A percentile compares a stretch with the other conserved stretches of the same genome.
Conservation (phyloP, 2,797 vertebrate species). For the Parotocinclus haroldoi region DNA sequence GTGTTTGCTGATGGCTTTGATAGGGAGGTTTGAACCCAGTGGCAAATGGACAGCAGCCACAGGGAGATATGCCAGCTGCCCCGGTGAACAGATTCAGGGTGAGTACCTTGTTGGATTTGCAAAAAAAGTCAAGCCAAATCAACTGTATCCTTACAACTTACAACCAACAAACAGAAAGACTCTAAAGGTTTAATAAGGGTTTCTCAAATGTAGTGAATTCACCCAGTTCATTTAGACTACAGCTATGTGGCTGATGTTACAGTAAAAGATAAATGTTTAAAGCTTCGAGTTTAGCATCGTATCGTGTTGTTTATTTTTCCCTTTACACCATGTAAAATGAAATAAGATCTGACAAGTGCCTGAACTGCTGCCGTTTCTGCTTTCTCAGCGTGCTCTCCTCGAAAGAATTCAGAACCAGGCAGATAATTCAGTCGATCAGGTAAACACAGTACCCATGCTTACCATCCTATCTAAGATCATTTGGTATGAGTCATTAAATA, state of each 20-base stretch:
- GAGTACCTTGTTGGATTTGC: not conserved
- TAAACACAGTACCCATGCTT: not conserved
- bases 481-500: not conserved
- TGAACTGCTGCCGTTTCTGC: not conserved
- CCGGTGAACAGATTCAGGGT: conserved; percentile 38
- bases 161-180: too few species aligned
- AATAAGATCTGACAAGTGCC: not conserved
- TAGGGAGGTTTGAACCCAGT: conserved; percentile 14
- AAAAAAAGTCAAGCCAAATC: too few species aligned
- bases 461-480: not conserved
- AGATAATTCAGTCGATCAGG: conserved; percentile 14
- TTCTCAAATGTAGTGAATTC: too few species aligned
- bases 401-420: conserved; percentile 22
- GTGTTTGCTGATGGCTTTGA: not conserved
- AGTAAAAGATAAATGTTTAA: too few species aligned
- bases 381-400: conserved; percentile 26
- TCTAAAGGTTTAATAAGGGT: too few species aligned
- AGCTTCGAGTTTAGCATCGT: too few species aligned
- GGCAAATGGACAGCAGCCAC: conserved; percentile 24
- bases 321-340: not conserved
- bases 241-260: too few species aligned
- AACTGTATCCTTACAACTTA: too few species aligned
- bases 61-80: conserved; percentile 21
- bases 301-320: not conserved
- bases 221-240: too few species aligned